Base-by-base conservation (phyloP, 2,113 vertebrate species). In the Cryptomyrus ogoouensis region DNA sequence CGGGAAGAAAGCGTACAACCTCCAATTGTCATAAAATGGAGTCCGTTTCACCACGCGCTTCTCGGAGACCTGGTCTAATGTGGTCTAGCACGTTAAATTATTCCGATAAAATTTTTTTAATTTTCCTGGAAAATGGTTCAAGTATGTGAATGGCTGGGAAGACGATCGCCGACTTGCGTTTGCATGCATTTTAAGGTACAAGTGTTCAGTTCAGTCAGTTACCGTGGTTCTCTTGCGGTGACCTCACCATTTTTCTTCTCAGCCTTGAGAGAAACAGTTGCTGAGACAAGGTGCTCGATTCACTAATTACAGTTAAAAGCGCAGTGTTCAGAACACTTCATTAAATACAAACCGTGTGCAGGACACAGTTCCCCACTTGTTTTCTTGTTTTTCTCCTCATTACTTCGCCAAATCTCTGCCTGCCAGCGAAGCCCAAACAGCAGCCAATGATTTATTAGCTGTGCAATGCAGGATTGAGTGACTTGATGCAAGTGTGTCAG, bases 401-500 rank as follows among this genome's bases (percentile, higher is more conserved):
- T 88, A 62, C 52, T 88, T 80, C 39, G 74, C 50, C 87, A 50
- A 77, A 83, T 49, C 89, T 39, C 86, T 31, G 50, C 87, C 42
- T 35, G 24, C 6, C 56, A 77, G 46, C 17, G 1, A 42, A 13
- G 13, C 49, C 42, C 52, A 80, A 46, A 62, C 88, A 88, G 77
- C 35, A 24, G 88, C 77, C n/a, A 31, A 39, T 85, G 87, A 89
- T 91, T 91, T 91, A 91, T 77, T 85, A 89, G 83, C 83, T 44
- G 44, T 31, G 88, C 42, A 49, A 31, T 44, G 83, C 83, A 88
- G 62, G 88, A 91, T 70, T 74, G 80, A 89, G 77, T 80, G 62
- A 62, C 84, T 47, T 84, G 89, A 90, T 89, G 80, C 53, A 62
- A 88, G 83, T 58, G 53, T 90, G 87, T 83, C 92, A 91, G 89